These are phyloP conservation scores for Tragelaphus strepsiceros DNA, from an alignment of 2,113 vertebrate species.

Conservation along the genomic window DNA sequence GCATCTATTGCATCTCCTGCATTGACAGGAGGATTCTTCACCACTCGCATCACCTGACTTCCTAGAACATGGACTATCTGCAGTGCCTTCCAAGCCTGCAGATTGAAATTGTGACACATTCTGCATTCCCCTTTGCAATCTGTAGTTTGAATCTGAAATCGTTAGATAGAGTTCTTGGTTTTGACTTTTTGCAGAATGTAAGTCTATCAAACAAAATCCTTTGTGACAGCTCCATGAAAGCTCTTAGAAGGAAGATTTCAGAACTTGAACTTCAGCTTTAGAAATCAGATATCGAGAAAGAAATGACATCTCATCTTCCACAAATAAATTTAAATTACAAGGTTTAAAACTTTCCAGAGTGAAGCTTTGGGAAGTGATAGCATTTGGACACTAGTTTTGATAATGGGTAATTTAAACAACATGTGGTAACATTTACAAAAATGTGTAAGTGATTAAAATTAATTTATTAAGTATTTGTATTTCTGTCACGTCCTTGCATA, in stretches of 20 bases:
- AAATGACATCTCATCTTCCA: constrained; percentile 73
- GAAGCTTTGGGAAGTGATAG: constrained; percentile 76
- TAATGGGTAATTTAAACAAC: constrained; percentile 78
- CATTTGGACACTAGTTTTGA: constrained; percentile 78
- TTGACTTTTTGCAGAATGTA: background rate
- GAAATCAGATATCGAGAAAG: constrained; percentile 9
- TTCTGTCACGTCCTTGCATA: constrained; percentile 70
- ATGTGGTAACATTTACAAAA: constrained; percentile 81
- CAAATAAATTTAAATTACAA: constrained; percentile 75
- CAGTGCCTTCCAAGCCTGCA: background rate
- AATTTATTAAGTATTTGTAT: constrained; percentile 77
- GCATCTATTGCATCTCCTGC: background rate
- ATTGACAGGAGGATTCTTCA: background rate
- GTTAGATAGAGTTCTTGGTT: background rate
- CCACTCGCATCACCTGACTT: background rate
- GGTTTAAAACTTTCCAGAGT: constrained; percentile 66
- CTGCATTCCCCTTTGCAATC: background rate
- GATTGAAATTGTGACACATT: background rate
- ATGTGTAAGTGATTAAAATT: constrained; percentile 75
- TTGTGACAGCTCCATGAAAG: background rate
- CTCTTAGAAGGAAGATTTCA: background rate
- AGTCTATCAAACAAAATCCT: constrained; percentile 2
- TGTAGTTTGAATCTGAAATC: background rate
- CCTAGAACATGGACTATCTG: background rate
- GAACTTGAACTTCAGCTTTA: background rate